A percentile compares a stretch with the other conserved stretches of the same genome.
Evolutionary conservation across 1,140 invertebrate species (phyloP).

Genomic region (Linepithema humile): DNA sequence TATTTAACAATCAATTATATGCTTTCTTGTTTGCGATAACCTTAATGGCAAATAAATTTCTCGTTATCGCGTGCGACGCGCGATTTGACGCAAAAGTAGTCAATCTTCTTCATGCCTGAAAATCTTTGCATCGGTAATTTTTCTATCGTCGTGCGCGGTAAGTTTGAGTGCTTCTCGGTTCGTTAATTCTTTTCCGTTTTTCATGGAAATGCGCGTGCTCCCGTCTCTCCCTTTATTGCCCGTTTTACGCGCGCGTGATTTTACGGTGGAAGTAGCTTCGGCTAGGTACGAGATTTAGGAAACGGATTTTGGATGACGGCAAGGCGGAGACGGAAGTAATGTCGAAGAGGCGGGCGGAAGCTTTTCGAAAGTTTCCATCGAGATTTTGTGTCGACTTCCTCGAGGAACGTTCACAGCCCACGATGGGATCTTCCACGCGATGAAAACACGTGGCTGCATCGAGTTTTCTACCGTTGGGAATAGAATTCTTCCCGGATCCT

Average conservation of each 20-base stretch:
- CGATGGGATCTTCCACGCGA: constrained; percentile 29
- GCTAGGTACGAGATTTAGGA: constrained; percentile 51
- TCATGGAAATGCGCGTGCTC: not conserved
- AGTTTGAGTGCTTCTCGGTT: constrained; percentile 9
- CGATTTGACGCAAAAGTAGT: not conserved
- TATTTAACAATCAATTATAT: not conserved
- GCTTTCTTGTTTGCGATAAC: too few relatives aligned
- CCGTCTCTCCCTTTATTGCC: constrained; percentile 40
- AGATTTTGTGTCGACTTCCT: constrained; percentile 48
- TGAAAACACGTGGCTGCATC: constrained; percentile 45
- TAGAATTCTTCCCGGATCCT: constrained; percentile 12
- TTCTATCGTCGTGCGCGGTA: not conserved
- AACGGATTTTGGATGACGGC: constrained; percentile 55
- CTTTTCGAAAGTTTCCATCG: constrained; percentile 40
- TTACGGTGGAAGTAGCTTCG: constrained; percentile 38
- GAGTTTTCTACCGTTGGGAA: constrained; percentile 49
- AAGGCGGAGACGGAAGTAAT: constrained; percentile 45
- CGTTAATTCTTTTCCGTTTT: constrained; percentile 25
- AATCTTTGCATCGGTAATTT: constrained; percentile 7
- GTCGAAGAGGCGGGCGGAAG: constrained; percentile 27
- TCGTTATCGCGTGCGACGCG: not conserved
- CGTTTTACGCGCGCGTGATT: constrained; percentile 46
- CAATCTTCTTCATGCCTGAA: not conserved
- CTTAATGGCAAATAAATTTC: too few relatives aligned
- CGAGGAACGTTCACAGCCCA: constrained; percentile 8